These are phyloP conservation scores for Eupithecia insigniata DNA, from an alignment of 2,888 invertebrate genomes.

Conservation along the genomic window DNA sequence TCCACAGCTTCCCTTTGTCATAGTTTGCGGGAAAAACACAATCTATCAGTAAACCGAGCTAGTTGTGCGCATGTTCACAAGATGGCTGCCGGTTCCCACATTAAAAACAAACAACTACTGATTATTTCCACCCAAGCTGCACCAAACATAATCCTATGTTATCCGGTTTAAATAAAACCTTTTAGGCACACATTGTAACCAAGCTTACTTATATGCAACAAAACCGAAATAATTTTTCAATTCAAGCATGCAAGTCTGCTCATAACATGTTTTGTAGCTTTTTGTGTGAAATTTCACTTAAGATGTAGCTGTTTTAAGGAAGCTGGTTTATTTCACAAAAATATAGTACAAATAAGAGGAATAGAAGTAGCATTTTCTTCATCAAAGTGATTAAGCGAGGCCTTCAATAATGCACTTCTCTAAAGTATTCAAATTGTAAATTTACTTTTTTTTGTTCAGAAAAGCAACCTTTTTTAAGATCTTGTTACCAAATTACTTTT, in stretches of 20 bases:
- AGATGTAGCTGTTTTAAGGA: conserved; percentile 14
- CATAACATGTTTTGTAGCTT: conserved; percentile 45
- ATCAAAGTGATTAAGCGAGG: not conserved
- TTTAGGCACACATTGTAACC: conserved; percentile 34
- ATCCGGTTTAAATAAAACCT: conserved; percentile 30
- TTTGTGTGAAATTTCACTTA: conserved; percentile 43
- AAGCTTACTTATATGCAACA: conserved; percentile 36
- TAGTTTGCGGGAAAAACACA: conserved; percentile 13
- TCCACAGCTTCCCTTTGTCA: not conserved
- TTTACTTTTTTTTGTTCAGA: too few relatives aligned
- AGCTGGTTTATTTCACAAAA: not conserved
- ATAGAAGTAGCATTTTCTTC: not conserved
- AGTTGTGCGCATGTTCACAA: conserved; percentile 19
- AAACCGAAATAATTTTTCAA: conserved; percentile 44
- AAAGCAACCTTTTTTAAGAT: too few relatives aligned
- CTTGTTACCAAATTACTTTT: too few relatives aligned
- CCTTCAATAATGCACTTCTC: not conserved
- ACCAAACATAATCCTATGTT: conserved; percentile 23
- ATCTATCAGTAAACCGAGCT: conserved; percentile 11
- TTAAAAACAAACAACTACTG: conserved; percentile 21
- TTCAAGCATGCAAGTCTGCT: conserved; percentile 41
- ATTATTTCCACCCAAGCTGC: conserved; percentile 28
- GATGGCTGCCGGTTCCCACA: conserved; percentile 26
- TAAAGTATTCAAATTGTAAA: not conserved
- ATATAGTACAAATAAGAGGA: not conserved